These are phyloP conservation scores for Drosophila eugracilis DNA, from an alignment of 1,140 invertebrate species.

Conservation along the genomic window DNA sequence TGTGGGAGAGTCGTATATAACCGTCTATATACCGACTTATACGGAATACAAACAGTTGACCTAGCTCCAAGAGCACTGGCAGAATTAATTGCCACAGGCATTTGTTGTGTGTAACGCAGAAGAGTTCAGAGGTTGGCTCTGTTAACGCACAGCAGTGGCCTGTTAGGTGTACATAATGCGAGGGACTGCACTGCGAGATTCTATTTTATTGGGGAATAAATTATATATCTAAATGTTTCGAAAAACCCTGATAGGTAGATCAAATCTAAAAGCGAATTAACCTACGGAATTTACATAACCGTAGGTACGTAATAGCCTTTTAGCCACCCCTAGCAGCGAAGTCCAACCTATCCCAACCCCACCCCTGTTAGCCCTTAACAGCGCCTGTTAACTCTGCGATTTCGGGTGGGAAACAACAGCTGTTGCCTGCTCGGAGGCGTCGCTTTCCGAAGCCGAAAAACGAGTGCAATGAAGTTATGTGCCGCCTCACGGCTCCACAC, in stretches of 20 bases:
- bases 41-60: slow-evolving; percentile 52
- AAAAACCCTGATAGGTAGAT: too few species aligned
- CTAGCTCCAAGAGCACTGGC: slow-evolving; percentile 44
- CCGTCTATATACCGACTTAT: slow-evolving; percentile 8
- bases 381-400: slow-evolving; percentile 33
- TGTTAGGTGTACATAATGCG: not conserved
- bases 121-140: slow-evolving; percentile 12
- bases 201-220: too few species aligned
- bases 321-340: not conserved
- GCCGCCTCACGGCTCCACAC: slow-evolving; percentile 3
- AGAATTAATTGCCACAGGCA: slow-evolving; percentile 30
- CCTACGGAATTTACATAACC: too few species aligned
- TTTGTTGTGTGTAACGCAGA: slow-evolving; percentile 32
- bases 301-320: not conserved
- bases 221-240: too few species aligned
- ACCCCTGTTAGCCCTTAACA: slow-evolving; percentile 24
- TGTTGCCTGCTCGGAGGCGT: slow-evolving; percentile 46
- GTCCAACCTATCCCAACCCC: slow-evolving; percentile 29
- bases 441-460: slow-evolving; percentile 63
- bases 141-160: not conserved
- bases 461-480: slow-evolving; percentile 66
- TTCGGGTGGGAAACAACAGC: slow-evolving; percentile 44
- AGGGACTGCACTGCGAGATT: not conserved
- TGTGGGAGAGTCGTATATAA: slow-evolving; percentile 5
- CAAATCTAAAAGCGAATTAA: too few species aligned